Conservation (phyloP, 2,113 vertebrate species). For the Eurystomus gularis region DNA sequence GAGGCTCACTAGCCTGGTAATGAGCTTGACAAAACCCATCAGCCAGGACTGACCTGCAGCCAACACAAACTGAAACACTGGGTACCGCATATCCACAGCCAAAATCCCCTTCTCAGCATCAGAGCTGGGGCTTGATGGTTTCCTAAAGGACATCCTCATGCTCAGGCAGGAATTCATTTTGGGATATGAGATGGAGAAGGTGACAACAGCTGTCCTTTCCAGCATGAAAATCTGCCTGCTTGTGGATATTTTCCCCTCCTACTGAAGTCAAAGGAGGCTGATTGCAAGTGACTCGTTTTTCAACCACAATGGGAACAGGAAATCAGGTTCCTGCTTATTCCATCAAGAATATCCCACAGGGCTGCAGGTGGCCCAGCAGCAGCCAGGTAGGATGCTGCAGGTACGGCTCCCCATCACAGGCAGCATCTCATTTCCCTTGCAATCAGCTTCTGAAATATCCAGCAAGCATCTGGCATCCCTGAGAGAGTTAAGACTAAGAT, state of each 20-base stretch:
- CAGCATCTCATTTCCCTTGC: background rate
- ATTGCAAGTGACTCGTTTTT: background rate
- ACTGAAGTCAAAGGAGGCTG: background rate
- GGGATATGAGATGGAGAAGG: background rate
- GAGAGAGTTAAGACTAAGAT: background rate
- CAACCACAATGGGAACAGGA: background rate
- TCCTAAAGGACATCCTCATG: background rate
- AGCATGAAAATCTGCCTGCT: rapidly evolving
- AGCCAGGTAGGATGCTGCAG: background rate
- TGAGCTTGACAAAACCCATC: background rate
- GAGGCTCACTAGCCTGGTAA: background rate
- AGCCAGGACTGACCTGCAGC: background rate
- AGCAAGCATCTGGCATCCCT: background rate
- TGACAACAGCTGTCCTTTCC: background rate
- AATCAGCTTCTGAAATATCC: background rate
- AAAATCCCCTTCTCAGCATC: background rate
- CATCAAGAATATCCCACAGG: background rate
- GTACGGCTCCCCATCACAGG: background rate
- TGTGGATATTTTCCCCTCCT: background rate
- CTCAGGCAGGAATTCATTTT: background rate
- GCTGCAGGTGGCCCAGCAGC: background rate
- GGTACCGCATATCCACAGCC: rapidly evolving
- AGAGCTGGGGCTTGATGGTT: background rate
- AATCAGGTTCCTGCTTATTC: background rate
- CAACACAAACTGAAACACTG: background rate